These are phyloP conservation scores for Cylas formicarius DNA, from an alignment of 1,140 invertebrate genomes.

Conservation along the genomic window DNA sequence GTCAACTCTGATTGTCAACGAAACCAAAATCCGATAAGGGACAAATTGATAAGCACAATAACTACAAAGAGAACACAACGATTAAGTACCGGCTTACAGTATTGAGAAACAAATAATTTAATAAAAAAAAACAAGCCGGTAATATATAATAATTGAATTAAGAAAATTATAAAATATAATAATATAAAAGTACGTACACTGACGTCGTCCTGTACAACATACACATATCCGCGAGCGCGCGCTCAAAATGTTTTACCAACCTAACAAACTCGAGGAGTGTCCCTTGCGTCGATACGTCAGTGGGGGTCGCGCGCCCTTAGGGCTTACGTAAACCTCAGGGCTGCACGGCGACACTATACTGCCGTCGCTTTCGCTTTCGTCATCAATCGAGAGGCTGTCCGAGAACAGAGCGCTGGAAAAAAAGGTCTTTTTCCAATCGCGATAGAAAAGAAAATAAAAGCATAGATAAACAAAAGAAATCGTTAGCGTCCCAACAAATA, in stretches of 20 bases:
- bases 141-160: too few relatives aligned
- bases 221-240: slow-evolving; percentile 1
- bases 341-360: slow-evolving; percentile 41
- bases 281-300: slow-evolving; percentile 31
- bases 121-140: too few relatives aligned
- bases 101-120: too few relatives aligned
- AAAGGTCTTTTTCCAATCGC: neutral
- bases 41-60: too few relatives aligned
- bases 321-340: slow-evolving; percentile 31
- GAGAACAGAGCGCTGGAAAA: slow-evolving; percentile 39
- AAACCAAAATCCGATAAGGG: too few relatives aligned
- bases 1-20: too few relatives aligned
- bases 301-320: slow-evolving; percentile 23
- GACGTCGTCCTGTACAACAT: slow-evolving; percentile 1
- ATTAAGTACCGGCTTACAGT: too few relatives aligned
- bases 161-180: too few relatives aligned
- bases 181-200: slow-evolving; percentile 25
- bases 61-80: too few relatives aligned
- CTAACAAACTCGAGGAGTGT: slow-evolving; percentile 37
- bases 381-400: slow-evolving; percentile 38
- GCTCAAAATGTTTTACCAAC: slow-evolving; percentile 30
- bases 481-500: too few relatives aligned
- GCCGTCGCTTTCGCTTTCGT: slow-evolving; percentile 43
- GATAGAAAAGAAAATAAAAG: slow-evolving; percentile 9
- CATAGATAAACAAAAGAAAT: too few relatives aligned